phyloP scores from a whole-genome alignment of 2,888 invertebrate genomes.

The Andrena haemorrhoa region DNA sequence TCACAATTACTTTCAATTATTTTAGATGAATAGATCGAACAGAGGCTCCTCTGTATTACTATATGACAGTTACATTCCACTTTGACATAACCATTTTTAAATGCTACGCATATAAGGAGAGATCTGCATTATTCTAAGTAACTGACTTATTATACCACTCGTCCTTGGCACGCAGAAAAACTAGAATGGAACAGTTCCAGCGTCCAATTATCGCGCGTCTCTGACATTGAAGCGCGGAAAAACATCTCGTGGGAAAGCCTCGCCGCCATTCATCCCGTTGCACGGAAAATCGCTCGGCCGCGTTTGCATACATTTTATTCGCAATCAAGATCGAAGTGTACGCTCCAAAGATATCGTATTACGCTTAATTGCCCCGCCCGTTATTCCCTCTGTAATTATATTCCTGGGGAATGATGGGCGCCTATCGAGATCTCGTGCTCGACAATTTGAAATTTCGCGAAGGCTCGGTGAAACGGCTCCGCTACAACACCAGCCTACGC shows the following conservation, averaged over 20 bases:
- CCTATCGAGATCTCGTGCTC: not conserved
- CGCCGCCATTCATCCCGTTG: not conserved
- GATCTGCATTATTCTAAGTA: slow-evolving; percentile 1
- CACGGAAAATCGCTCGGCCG: slow-evolving; percentile 1
- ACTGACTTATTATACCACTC: not conserved
- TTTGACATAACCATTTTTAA: too few relatives aligned
- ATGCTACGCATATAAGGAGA: too few relatives aligned
- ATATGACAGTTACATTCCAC: too few relatives aligned
- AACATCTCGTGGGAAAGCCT: slow-evolving; percentile 32
- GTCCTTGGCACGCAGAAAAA: slow-evolving; percentile 19
- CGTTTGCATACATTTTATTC: not conserved
- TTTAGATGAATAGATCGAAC: too few relatives aligned
- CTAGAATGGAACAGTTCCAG: slow-evolving; percentile 16
- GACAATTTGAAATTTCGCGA: not conserved
- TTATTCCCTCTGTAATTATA: slow-evolving; percentile 7
- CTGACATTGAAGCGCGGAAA: slow-evolving; percentile 33
- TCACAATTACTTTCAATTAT: too few relatives aligned
- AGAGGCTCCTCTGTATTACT: too few relatives aligned
- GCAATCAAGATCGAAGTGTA: not conserved
- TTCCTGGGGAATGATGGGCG: not conserved
- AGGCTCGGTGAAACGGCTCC: not conserved
- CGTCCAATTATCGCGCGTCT: not conserved
- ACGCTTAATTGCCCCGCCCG: not conserved
- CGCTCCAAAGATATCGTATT: not conserved
- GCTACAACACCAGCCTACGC: not conserved